Conservation (phyloP, 2,113 vertebrate genomes). For the Oplegnathus fasciatus region DNA sequence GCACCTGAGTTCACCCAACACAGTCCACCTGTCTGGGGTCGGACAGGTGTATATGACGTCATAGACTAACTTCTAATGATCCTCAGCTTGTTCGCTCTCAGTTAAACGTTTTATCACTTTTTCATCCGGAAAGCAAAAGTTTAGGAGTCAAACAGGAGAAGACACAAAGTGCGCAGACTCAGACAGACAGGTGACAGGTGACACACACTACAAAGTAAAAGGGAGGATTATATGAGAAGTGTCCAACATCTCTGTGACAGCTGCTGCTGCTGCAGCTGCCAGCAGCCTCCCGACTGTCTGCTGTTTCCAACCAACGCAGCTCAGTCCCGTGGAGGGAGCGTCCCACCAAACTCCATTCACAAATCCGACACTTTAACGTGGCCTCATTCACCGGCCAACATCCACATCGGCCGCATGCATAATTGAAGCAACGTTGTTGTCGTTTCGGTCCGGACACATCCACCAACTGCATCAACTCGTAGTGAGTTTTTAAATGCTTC, state of each 20-base stretch:
- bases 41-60: too few species aligned
- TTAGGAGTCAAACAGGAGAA: neutral
- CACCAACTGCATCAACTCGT: neutral
- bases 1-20: too few species aligned
- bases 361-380: neutral
- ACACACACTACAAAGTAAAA: neutral
- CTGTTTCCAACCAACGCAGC: neutral
- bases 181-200: constrained; percentile 22
- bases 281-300: constrained; percentile 8
- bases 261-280: constrained; percentile 31
- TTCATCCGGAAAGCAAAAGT: neutral
- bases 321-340: neutral
- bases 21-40: too few species aligned
- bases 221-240: neutral
- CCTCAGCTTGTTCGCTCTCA: too few species aligned
- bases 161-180: neutral
- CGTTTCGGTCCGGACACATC: accelerated
- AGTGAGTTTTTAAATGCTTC: too few species aligned
- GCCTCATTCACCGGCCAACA: neutral
- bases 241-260: constrained; percentile 14
- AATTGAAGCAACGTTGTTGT: accelerated
- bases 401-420: neutral
- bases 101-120: neutral
- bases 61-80: too few species aligned
- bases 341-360: neutral